These are phyloP conservation scores for Philopotamus ludificatus DNA, from an alignment of 1,140 invertebrate species.

Conservation along the genomic window DNA sequence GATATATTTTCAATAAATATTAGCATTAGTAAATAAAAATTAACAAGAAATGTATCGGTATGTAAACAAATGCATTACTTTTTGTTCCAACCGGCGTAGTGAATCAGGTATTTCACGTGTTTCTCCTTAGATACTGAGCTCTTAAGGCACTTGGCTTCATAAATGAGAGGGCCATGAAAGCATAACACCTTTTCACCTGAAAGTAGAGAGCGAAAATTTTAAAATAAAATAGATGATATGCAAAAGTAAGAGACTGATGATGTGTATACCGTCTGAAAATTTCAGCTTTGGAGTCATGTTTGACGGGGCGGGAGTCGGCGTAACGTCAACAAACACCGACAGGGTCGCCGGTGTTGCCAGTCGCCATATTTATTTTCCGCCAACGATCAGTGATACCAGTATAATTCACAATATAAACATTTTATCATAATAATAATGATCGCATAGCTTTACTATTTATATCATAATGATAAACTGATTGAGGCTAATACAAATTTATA, in stretches of 20 bases:
- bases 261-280: conserved; percentile 63
- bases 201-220: conserved; percentile 41
- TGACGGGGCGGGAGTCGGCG: too few relatives aligned
- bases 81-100: conserved; percentile 98
- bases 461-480: too few relatives aligned
- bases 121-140: conserved; percentile 79
- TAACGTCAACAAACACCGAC: too few relatives aligned
- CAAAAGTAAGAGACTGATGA: neutral
- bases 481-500: too few relatives aligned
- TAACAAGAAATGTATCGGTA: too few relatives aligned
- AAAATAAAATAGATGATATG: neutral
- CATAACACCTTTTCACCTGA: conserved; percentile 93
- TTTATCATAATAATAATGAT: too few relatives aligned
- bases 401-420: too few relatives aligned
- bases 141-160: conserved; percentile 94
- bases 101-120: conserved; percentile 88
- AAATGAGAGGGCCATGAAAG: conserved; percentile 92
- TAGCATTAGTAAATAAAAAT: too few relatives aligned
- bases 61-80: conserved; percentile 64
- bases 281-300: conserved; percentile 57
- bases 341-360: too few relatives aligned
- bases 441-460: too few relatives aligned
- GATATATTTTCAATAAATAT: neutral
- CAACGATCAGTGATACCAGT: too few relatives aligned
- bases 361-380: too few relatives aligned